Conservation (phyloP, 2,113 vertebrate species). For the Pelmatolapia mariae region DNA sequence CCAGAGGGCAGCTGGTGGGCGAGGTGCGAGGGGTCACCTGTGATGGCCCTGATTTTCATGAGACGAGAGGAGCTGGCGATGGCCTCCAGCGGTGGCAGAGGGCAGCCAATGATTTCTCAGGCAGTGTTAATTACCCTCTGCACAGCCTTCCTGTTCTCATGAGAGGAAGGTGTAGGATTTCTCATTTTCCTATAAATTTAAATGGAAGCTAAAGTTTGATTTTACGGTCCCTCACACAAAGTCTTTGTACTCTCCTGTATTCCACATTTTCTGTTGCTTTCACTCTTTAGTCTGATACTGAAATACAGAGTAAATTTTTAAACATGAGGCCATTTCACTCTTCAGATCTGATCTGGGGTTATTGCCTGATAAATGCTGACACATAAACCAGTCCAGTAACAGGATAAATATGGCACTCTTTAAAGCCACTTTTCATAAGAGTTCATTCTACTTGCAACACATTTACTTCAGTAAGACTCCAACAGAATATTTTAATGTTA, state of each 20-base stretch:
- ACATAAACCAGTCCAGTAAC: background rate
- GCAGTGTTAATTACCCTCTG: background rate
- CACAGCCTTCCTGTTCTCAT: background rate
- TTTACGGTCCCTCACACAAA: background rate
- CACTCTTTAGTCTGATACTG: background rate
- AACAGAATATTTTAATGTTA: background rate
- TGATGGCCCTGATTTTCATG: background rate
- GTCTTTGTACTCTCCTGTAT: background rate
- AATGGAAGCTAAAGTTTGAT: background rate
- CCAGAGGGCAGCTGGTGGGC: background rate
- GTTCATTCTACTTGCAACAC: background rate
- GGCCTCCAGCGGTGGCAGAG: background rate
- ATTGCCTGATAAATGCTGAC: background rate
- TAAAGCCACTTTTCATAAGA: background rate
- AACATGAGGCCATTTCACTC: background rate
- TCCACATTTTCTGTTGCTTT: background rate
- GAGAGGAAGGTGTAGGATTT: background rate
- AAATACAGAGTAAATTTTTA: background rate
- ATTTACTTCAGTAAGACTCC: background rate
- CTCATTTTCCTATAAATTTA: background rate
- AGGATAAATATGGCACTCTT: background rate
- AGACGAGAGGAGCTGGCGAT: background rate
- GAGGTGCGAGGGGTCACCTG: background rate
- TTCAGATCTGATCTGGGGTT: background rate
- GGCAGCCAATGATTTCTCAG: background rate